Conservation (phyloP, 2,797 vertebrate genomes). For the Mus caroli region DNA sequence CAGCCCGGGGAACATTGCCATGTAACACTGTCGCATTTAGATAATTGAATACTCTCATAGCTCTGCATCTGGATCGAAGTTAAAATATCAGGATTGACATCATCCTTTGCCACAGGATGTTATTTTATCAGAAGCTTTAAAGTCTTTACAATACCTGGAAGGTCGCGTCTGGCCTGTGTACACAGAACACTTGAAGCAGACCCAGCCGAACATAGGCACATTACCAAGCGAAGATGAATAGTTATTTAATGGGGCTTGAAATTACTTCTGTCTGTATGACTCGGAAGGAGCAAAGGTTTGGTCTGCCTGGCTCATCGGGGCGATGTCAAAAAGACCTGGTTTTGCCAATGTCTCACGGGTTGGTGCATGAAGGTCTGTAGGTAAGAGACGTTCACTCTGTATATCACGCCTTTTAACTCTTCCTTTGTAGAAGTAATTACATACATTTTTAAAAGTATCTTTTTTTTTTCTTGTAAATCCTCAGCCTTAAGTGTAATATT, state of each 20-base stretch:
- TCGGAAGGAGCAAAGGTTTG: conserved; percentile 50
- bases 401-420: background rate
- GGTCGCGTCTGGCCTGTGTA: background rate
- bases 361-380: too few relatives aligned
- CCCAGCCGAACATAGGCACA: background rate
- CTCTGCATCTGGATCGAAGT: conserved; percentile 28
- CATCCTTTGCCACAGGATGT: background rate
- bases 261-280: conserved; percentile 52
- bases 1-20: conserved; percentile 38
- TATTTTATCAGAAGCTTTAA: background rate
- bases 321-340: background rate
- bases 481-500: rapidly evolving
- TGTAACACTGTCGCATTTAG: background rate
- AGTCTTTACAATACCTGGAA: background rate
- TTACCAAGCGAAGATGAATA: conserved; percentile 3
- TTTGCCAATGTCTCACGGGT: background rate
- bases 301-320: too few relatives aligned
- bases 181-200: background rate
- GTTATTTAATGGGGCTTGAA: conserved; percentile 69
- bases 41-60: conserved; percentile 40
- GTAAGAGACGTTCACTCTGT: rapidly evolving
- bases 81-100: conserved; percentile 50
- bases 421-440: background rate
- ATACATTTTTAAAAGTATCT: background rate
- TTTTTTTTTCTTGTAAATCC: rapidly evolving